Percentiles rank a stretch among this genome's conserved stretches.
These are phyloP conservation scores for Odontophorus gujanensis DNA, from an alignment of 2,113 vertebrate genomes.

Conservation along the genomic window DNA sequence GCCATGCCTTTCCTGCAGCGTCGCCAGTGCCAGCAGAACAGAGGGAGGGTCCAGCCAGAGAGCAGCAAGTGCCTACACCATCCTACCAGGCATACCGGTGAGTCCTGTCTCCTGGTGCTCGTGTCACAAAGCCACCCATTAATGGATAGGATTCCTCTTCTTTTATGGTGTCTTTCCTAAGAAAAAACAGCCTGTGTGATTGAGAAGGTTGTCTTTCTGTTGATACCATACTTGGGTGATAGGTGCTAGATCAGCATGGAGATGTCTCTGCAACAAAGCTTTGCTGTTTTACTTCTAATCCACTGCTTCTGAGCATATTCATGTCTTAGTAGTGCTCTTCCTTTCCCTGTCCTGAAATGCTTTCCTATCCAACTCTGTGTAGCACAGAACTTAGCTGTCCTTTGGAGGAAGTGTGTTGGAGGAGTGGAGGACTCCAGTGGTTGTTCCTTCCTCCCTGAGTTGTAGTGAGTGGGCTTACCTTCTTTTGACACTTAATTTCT, in stretches of 20 bases:
- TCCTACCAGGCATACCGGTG: conserved; percentile 85
- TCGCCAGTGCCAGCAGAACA: conserved; percentile 74
- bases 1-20: conserved; percentile 64
- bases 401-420: background rate
- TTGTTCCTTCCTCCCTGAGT: background rate
- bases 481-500: background rate
- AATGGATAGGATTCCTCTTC: background rate
- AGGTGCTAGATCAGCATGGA: background rate
- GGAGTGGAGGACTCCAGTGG: background rate
- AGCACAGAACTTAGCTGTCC: background rate
- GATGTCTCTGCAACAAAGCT: background rate
- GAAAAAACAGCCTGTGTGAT: background rate
- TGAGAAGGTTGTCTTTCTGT: background rate
- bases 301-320: background rate
- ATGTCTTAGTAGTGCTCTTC: background rate
- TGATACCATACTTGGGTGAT: background rate
- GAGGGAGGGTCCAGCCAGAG: conserved; percentile 79
- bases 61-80: conserved; percentile 83
- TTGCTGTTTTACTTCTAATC: background rate
- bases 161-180: background rate
- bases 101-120: background rate
- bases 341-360: background rate
- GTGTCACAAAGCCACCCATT: background rate
- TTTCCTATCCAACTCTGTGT: background rate
- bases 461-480: background rate